phyloP scores from a whole-genome alignment of 1,140 invertebrate genomes.

The Semibalanus balanoides region DNA sequence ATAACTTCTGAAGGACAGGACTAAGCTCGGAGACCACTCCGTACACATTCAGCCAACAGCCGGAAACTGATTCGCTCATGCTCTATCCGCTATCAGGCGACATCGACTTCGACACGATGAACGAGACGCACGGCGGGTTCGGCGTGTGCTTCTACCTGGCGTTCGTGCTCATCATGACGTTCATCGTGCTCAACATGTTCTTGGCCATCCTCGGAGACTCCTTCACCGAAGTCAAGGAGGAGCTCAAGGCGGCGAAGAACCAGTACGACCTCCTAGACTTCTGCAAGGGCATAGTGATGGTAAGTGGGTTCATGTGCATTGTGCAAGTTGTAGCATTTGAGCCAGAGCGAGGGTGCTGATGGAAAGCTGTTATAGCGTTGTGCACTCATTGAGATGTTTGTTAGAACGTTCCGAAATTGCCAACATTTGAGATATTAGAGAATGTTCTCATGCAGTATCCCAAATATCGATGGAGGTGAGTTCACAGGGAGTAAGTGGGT shows the following conservation, averaged over 20 bases:
- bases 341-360: too few relatives aligned
- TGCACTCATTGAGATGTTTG: too few relatives aligned
- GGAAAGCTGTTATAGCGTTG: too few relatives aligned
- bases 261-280: conserved; percentile 37
- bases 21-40: too few relatives aligned
- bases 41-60: too few relatives aligned
- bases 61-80: too few relatives aligned
- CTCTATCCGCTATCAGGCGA: conserved; percentile 11
- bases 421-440: too few relatives aligned
- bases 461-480: not conserved
- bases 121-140: conserved; percentile 28
- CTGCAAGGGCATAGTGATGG: conserved; percentile 31
- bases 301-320: too few relatives aligned
- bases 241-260: conserved; percentile 28
- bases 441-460: too few relatives aligned
- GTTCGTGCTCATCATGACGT: conserved; percentile 34
- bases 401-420: too few relatives aligned
- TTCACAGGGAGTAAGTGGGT: not conserved
- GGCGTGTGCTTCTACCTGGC: conserved; percentile 35
- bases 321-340: too few relatives aligned
- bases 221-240: conserved; percentile 30
- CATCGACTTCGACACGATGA: conserved; percentile 34
- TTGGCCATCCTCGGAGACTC: conserved; percentile 38
- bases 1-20: too few relatives aligned
- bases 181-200: conserved; percentile 40